These are phyloP conservation scores for Phallusia fumigata DNA, from an alignment of 23 tunicate species.

Conservation along the genomic window DNA sequence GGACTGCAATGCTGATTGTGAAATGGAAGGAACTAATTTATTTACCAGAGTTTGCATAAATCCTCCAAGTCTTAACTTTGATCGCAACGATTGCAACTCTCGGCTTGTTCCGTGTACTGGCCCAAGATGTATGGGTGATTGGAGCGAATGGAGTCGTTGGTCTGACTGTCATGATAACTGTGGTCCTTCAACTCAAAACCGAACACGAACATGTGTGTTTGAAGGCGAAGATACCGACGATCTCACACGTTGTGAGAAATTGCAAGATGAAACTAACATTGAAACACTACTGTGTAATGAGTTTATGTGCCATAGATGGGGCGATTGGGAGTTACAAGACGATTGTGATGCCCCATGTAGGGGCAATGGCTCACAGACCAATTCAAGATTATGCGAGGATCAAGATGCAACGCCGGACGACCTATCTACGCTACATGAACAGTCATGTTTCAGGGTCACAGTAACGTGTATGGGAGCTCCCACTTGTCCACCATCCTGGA, in stretches of 20 bases:
- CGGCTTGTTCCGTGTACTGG: constrained; percentile 9
- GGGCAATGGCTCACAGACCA: neutral
- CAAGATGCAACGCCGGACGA: neutral
- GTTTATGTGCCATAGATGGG: constrained; percentile 30
- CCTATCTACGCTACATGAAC: neutral
- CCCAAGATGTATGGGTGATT: constrained; percentile 22
- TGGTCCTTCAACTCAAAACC: constrained; percentile 24
- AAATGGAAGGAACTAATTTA: constrained; percentile 3
- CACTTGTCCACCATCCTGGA: constrained; percentile 32
- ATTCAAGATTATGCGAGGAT: constrained; percentile 7
- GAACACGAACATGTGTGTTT: constrained; percentile 21
- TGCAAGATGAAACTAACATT: neutral
- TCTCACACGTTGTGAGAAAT: neutral
- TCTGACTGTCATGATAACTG: constrained; percentile 22
- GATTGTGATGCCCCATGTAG: constrained; percentile 35
- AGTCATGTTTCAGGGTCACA: neutral
- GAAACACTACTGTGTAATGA: constrained; percentile 21
- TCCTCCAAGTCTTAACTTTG: neutral
- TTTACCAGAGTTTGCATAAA: neutral
- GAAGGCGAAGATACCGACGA: constrained; percentile 16
- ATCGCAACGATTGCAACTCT: neutral
- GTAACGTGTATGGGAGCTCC: constrained; percentile 20
- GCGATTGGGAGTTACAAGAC: constrained; percentile 17
- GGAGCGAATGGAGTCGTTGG: constrained; percentile 29
- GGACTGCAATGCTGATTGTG: constrained; percentile 30